Percentiles rank a stretch among this genome's conserved stretches.
Evolutionary conservation across 2,888 invertebrate genomes (phyloP).

Genomic region (Chelonus formosanus): DNA sequence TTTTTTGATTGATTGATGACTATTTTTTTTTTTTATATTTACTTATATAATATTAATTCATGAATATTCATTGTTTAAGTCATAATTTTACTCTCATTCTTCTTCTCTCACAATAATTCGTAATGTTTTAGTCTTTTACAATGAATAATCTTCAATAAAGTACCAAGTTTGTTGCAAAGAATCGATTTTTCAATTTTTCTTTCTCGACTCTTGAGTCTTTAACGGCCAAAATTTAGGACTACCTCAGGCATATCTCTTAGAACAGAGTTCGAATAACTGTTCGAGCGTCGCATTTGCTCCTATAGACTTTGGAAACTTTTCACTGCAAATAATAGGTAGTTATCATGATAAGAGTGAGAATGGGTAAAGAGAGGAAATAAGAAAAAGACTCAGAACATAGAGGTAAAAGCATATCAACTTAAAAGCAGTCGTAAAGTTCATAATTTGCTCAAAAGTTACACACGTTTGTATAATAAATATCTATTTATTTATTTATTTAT

Average conservation of each 20-base stretch:
- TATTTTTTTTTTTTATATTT: no score
- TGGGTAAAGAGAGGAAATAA: background rate
- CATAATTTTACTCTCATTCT: no score
- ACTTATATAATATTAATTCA: no score
- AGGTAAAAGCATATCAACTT: no score
- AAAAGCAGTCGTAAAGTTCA: background rate
- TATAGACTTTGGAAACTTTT: slow-evolving; percentile 24
- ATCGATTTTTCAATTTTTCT: slow-evolving; percentile 15
- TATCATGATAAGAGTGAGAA: slow-evolving; percentile 17
- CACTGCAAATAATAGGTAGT: slow-evolving; percentile 26
- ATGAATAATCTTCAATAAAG: slow-evolving; percentile 12
- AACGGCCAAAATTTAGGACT: slow-evolving; percentile 16
- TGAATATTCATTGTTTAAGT: no score
- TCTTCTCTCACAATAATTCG: slow-evolving; percentile 3
- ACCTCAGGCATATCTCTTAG: slow-evolving; percentile 12
- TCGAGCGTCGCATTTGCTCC: slow-evolving; percentile 25
- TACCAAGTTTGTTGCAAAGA: slow-evolving; percentile 22
- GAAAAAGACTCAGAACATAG: background rate
- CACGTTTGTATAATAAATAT: no score
- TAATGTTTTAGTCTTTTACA: slow-evolving; percentile 7
- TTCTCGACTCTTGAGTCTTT: slow-evolving; percentile 3
- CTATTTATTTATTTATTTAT: no score
- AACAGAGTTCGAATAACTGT: slow-evolving; percentile 26
- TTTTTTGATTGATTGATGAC: no score
- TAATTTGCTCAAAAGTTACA: no score